Conservation (phyloP, 53 echinoderm and acorn worm species). For the Glandiceps talaboti region DNA sequence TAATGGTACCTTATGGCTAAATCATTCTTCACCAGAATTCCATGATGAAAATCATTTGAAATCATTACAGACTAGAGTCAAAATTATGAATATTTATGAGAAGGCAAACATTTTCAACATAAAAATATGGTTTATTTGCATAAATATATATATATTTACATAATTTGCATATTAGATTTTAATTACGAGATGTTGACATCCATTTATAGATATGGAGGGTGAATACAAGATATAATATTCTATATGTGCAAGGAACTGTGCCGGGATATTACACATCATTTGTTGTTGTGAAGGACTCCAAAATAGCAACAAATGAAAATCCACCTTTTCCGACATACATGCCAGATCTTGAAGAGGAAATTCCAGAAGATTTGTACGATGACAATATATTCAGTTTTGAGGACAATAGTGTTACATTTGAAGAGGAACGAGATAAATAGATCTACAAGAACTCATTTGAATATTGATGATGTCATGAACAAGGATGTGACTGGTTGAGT, state of each 20-base stretch:
- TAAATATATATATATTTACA: no score
- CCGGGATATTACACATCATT: constrained; percentile 54
- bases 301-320: constrained; percentile 5
- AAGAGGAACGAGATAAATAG: constrained; percentile 59
- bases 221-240: constrained; percentile 84
- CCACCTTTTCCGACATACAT: constrained; percentile 82
- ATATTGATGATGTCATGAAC: no score
- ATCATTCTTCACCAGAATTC: no score
- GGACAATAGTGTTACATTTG: constrained; percentile 53
- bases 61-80: no score
- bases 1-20: no score
- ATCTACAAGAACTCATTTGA: no score
- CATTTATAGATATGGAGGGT: constrained; percentile 57
- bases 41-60: no score
- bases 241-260: constrained; percentile 54
- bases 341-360: constrained; percentile 30
- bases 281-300: constrained; percentile 63
- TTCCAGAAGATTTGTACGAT: constrained; percentile 58
- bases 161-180: no score
- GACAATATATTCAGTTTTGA: constrained; percentile 34
- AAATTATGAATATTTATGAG: no score
- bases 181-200: background rate
- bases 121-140: no score
- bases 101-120: no score
- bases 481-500: no score